Evolutionary conservation across 2,113 vertebrate genomes (phyloP).

Genomic region (Saguinus midas): DNA sequence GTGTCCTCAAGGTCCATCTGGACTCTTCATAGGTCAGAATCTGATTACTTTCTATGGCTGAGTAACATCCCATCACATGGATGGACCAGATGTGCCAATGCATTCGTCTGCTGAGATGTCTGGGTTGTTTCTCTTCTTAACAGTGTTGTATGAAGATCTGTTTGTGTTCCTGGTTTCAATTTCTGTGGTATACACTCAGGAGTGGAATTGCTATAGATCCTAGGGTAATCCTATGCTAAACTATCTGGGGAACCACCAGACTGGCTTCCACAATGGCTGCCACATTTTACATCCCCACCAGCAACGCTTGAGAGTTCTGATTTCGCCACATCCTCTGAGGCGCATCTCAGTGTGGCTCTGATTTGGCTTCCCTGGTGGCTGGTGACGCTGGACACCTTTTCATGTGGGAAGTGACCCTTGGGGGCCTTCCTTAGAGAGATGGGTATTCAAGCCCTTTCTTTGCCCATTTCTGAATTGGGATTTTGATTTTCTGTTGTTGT

Average conservation of each 20-base stretch:
- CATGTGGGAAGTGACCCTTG: rapidly evolving
- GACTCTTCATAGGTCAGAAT: no score
- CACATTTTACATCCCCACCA: background rate
- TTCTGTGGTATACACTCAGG: no score
- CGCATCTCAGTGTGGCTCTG: rapidly evolving
- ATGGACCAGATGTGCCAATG: rapidly evolving
- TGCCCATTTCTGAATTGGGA: background rate
- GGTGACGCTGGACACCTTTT: rapidly evolving
- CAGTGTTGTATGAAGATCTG: rapidly evolving
- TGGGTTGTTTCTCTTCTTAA: background rate
- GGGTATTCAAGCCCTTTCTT: background rate
- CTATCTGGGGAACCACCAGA: background rate
- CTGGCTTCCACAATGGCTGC: background rate
- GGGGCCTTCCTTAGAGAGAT: background rate
- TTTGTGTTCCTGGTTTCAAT: background rate
- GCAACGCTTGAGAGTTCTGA: rapidly evolving
- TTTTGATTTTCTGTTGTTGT: background rate
- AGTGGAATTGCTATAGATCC: rapidly evolving
- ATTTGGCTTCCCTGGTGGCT: background rate
- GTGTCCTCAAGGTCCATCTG: rapidly evolving
- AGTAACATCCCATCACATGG: rapidly evolving
- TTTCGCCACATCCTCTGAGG: no score
- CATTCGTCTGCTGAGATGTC: rapidly evolving
- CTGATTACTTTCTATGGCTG: no score
- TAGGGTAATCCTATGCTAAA: rapidly evolving